Evolutionary conservation across 2,888 invertebrate genomes (phyloP), one percentile per base, ranked within the genome.

Genomic region (Drosophila mettleri): DNA sequence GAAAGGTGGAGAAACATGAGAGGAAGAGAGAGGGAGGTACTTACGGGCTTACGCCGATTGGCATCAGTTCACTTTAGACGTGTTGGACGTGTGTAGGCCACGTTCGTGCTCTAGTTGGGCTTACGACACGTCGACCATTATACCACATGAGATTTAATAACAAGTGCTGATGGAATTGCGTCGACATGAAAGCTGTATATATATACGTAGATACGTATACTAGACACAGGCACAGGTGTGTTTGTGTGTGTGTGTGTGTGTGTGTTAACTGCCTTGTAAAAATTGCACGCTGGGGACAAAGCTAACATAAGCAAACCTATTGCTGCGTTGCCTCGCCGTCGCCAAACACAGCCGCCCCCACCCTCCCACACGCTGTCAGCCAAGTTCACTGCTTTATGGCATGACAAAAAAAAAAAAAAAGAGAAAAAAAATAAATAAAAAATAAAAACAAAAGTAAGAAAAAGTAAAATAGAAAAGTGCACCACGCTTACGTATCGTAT

Each of bases 91-190:
- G 73, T 52, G 36, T 67, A 45, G 65, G 54, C 54, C 63, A 63
- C 71, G 72, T 66, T 75, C 74, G 51, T 62, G 83, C 43, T 62
- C 67, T 49, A 57, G 60, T 77, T 54, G 20, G 39, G 39, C 38
- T 10, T 39, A 39, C 52, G 53, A 39, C 53, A 39, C 60, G 51
- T 43, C 51, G 27, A 12, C 55, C 52, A 53, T 69, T 63, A 79
- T 79, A 65, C 84, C 84, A 68, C 80, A 73, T 65, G 78, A 84
- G 81, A 72, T 64, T 72, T 65, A 63, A 53, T 77, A 83, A 67
- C 81, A 67, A 77, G 84, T 71, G 78, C 77, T 76, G 72, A 83
- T 83, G 80, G 80, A 83, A 83, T 83, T 83, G 80, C 61, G 41
- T 43, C 58, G 66, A 61, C 80, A 83, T 66, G 63, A 57, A 62